These are phyloP conservation scores for Anguilla megastoma DNA, from an alignment of 2,797 vertebrate genomes.

Conservation along the genomic window DNA sequence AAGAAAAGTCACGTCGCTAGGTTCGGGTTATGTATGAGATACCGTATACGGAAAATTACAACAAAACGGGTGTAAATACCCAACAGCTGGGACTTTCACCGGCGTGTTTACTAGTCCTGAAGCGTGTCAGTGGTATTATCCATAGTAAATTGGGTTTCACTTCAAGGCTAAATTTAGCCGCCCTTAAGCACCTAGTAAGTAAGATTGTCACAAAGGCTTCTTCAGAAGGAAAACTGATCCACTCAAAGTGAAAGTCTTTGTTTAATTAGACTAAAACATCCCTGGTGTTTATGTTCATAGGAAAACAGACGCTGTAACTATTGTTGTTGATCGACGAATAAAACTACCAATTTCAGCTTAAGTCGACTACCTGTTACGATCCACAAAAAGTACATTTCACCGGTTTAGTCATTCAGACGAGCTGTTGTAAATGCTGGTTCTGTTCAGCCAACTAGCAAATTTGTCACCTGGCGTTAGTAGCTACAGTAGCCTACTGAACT, in stretches of 20 bases:
- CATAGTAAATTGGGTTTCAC: slow-evolving; percentile 24
- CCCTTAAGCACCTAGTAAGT: not conserved
- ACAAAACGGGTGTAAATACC: not conserved
- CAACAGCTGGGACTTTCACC: not conserved
- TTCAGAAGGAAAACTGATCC: not conserved
- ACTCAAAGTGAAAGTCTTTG: not conserved
- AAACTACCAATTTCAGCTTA: too few relatives aligned
- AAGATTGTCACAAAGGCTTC: not conserved
- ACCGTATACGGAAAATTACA: not conserved
- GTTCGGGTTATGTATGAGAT: slow-evolving; percentile 5
- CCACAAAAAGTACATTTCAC: too few relatives aligned
- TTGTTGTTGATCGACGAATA: too few relatives aligned
- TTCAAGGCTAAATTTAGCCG: slow-evolving; percentile 23
- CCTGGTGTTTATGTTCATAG: too few relatives aligned
- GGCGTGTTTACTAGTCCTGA: not conserved
- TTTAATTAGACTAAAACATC: too few relatives aligned
- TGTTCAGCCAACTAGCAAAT: too few relatives aligned
- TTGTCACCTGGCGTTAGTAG: too few relatives aligned
- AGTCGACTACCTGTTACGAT: too few relatives aligned
- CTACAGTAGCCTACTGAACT: too few relatives aligned
- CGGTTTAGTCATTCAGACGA: too few relatives aligned
- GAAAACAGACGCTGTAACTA: too few relatives aligned
- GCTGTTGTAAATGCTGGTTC: too few relatives aligned
- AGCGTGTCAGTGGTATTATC: not conserved
- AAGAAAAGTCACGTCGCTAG: not conserved